These are phyloP conservation scores for Metacarcinus magister DNA, from an alignment of 2,888 invertebrate species.

Conservation along the genomic window DNA sequence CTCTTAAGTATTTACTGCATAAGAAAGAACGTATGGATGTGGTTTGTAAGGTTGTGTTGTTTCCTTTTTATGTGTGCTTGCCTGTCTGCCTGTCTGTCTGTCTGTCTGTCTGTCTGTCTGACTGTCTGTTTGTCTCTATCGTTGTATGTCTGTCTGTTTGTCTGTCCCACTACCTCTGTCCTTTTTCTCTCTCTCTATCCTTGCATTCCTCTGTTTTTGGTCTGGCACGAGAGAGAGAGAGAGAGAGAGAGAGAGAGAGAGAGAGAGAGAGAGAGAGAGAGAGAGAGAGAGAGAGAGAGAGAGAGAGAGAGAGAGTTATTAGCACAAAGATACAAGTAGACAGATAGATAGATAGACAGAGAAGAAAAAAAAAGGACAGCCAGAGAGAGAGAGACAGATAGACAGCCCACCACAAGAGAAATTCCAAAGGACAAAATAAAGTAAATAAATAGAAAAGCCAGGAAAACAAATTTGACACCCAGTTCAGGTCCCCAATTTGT, in stretches of 20 bases:
- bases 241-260: not conserved
- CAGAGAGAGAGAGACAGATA: not conserved
- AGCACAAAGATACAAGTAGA: no score
- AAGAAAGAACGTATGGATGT: no score
- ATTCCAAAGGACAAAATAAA: not conserved
- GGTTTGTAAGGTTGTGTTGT: no score
- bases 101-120: not conserved
- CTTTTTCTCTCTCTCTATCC: no score
- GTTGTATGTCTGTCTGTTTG: no score
- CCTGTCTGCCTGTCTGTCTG: not conserved
- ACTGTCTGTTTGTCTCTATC: not conserved
- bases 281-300: conserved; percentile 18
- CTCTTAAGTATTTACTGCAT: no score
- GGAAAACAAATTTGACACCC: not conserved
- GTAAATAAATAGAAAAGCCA: not conserved
- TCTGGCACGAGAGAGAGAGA: not conserved
- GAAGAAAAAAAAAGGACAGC: not conserved
- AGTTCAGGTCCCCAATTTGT: conserved; percentile 26
- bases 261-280: not conserved
- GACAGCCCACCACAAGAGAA: not conserved
- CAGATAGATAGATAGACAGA: no score
- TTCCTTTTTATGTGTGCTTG: no score
- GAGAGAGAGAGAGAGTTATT: not conserved
- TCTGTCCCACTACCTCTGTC: no score
- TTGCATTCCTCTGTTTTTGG: no score